These are phyloP conservation scores for rat (Rattus norvegicus) DNA, from an alignment of 2,113 vertebrate genomes.

Conservation along the genomic window GRCr8 NC_086039.1:56764001-56764500, in stretches of 20 bases:
- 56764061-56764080: constrained; percentile 64
- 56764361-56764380: background rate
- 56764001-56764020: constrained; percentile 47
- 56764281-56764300: background rate
- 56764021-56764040: constrained; percentile 72
- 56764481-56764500: constrained; percentile 34
- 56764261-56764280: background rate
- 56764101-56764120: constrained; percentile 67
- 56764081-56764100: constrained; percentile 66
- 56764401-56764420: background rate
- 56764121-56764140: constrained; percentile 75
- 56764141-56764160: background rate
- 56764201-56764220: constrained; percentile 42
- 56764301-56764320: background rate
- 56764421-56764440: constrained; percentile 40
- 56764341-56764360: background rate
- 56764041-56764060: constrained; percentile 69
- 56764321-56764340: background rate
- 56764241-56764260: constrained; percentile 6
- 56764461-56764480: constrained; percentile 62
- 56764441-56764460: background rate
- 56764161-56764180: constrained; percentile 49
- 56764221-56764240: background rate
- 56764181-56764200: constrained; percentile 54
- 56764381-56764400: background rate